Conservation (phyloP, 2,797 vertebrate species). For the Sebastes melanostomus region DNA sequence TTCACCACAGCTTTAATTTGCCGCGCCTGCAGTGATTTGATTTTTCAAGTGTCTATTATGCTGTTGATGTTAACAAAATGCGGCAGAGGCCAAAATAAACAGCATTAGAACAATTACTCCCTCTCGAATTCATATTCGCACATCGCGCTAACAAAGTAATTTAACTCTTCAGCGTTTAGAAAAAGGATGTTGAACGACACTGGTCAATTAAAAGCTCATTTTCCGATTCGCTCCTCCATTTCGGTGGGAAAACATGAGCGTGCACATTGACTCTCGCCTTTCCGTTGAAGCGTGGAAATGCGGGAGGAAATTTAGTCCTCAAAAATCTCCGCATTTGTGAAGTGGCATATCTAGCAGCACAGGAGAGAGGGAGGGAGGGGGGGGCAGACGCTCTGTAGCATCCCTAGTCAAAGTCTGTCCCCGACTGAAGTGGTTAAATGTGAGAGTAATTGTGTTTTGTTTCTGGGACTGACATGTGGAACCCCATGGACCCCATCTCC, state of each 20-base stretch:
- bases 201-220: slow-evolving; percentile 50
- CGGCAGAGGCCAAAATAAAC: slow-evolving; percentile 60
- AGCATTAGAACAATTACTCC: slow-evolving; percentile 54
- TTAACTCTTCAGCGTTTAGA: slow-evolving; percentile 37
- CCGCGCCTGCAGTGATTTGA: slow-evolving; percentile 51
- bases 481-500: slow-evolving; percentile 84
- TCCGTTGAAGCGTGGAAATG: background rate
- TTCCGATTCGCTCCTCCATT: slow-evolving; percentile 15
- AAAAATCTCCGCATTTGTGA: slow-evolving; percentile 44
- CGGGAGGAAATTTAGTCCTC: slow-evolving; percentile 50
- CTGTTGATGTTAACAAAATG: slow-evolving; percentile 56
- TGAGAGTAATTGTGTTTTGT: slow-evolving; percentile 85
- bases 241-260: slow-evolving; percentile 30
- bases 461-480: slow-evolving; percentile 83
- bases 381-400: slow-evolving; percentile 33
- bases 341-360: slow-evolving; percentile 46
- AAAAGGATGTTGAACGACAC: slow-evolving; percentile 23
- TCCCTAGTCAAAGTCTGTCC: slow-evolving; percentile 74
- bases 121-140: slow-evolving; percentile 39
- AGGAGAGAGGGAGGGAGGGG: background rate
- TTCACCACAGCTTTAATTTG: slow-evolving; percentile 61
- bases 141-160: slow-evolving; percentile 32
- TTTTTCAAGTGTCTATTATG: slow-evolving; percentile 57
- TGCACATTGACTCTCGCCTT: background rate
- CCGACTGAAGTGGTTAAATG: slow-evolving; percentile 81